These are phyloP conservation scores for Corapipo altera DNA, from an alignment of 2,113 vertebrate genomes.

Conservation along the genomic window DNA sequence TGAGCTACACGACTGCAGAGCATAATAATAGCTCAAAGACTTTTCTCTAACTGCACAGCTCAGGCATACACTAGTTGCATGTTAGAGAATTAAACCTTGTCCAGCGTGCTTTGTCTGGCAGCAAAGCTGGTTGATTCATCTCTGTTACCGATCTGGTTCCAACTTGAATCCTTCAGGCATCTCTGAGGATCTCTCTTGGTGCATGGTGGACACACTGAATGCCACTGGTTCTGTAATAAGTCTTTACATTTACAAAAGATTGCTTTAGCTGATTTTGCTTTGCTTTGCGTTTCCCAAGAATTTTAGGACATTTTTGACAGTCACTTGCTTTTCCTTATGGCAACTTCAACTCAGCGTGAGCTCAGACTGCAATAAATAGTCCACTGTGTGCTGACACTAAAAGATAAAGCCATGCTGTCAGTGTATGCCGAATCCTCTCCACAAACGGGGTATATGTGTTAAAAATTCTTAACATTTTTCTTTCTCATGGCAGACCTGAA, in stretches of 20 bases:
- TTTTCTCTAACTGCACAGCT: neutral
- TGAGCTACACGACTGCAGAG: neutral
- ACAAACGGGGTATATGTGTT: neutral
- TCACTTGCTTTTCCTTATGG: neutral
- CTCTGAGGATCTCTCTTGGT: neutral
- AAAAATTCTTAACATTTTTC: neutral
- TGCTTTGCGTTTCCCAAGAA: neutral
- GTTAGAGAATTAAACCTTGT: neutral
- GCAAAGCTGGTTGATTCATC: neutral
- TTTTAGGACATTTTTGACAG: neutral
- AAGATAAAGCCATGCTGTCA: neutral
- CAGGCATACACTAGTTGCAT: neutral
- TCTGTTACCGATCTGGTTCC: neutral
- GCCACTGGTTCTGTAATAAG: neutral
- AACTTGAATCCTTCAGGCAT: neutral
- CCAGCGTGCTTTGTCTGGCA: accelerated
- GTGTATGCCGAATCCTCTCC: neutral
- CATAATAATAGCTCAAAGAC: neutral
- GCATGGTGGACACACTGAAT: neutral
- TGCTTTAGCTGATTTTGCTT: neutral
- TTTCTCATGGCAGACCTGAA: neutral
- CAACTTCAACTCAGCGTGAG: neutral
- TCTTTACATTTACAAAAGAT: neutral
- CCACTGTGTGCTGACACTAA: neutral
- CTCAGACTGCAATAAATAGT: neutral